Base-by-base conservation (phyloP, 1,140 invertebrate genomes). In the Aethina tumida region DNA sequence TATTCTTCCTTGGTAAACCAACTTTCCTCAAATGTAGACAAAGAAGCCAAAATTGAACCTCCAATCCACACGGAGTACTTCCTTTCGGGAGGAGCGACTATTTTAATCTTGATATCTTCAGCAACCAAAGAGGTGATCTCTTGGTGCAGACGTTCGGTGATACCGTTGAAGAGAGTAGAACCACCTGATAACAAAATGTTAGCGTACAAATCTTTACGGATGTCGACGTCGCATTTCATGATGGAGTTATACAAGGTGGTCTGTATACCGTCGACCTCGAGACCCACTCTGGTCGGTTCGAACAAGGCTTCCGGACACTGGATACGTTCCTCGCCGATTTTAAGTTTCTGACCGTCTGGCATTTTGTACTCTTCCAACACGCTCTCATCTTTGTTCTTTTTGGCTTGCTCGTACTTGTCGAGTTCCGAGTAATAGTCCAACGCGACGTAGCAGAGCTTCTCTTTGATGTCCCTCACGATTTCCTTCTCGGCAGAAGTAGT, bases 1-100 rank as follows among this genome's bases (percentile, higher is more conserved):
- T 93, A 93, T 64, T 93, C 87, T 67, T 91, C 84, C 64, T 92
- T 91, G 59, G 82, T 86, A 71, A 94, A 93, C 89, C 89, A 93
- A 84, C 87, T 87, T 66, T 84, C 81, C 63, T 88, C 83, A 82
- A 87, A 87, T 66, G 84, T 87, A 47, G 84, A 85, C 19, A 87
- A 66, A 8, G 83, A 87, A 35, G 83, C 83, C 46, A n/a, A n/a
- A n/a, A n/a, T n/a, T n/a, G n/a, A n/a, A n/a, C n/a, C n/a, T n/a
- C n/a, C n/a, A n/a, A n/a, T n/a, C n/a, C n/a, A n/a, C n/a, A n/a
- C n/a, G n/a, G n/a, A n/a, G n/a, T n/a, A n/a, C n/a, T n/a, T n/a
- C n/a, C n/a, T n/a, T n/a, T n/a, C n/a, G n/a, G n/a, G n/a, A n/a
- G n/a, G n/a, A n/a, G n/a, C n/a, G n/a, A 87, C 88, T 67, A 91